Evolutionary conservation across 2,888 invertebrate species (phyloP).

Genomic region (Hedychridium roseum): DNA sequence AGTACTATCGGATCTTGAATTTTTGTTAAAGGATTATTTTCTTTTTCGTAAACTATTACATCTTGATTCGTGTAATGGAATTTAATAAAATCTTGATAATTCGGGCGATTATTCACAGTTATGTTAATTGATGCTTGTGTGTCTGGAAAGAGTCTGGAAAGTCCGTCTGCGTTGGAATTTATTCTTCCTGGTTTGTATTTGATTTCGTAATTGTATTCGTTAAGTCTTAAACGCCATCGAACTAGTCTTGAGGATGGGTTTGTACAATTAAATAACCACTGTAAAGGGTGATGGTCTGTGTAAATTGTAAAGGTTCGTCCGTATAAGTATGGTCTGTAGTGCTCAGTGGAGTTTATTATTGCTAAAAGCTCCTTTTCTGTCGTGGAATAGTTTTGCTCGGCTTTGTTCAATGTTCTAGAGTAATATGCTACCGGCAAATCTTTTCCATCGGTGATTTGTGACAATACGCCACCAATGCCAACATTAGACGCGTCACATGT

Average conservation of each 20-base stretch:
- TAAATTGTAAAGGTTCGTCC: no score
- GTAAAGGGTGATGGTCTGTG: no score
- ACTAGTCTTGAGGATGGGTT: slow-evolving; percentile 7
- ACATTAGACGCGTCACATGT: no score
- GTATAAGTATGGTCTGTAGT: no score
- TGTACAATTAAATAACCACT: no score
- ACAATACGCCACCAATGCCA: no score
- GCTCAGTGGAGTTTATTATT: no score
- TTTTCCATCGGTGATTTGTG: no score
- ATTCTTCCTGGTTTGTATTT: slow-evolving; percentile 8
- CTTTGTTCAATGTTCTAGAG: no score
- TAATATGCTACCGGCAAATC: no score
- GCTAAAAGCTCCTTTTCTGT: no score
- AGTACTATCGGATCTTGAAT: slow-evolving; percentile 5
- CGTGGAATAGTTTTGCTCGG: no score
- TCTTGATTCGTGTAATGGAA: slow-evolving; percentile 9
- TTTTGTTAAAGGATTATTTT: background rate
- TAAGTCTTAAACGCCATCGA: slow-evolving; percentile 10
- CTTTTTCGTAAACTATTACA: slow-evolving; percentile 1
- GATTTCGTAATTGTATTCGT: slow-evolving; percentile 14
- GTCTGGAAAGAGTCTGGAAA: background rate
- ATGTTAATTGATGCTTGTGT: background rate
- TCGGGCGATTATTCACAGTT: background rate
- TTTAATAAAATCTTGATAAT: slow-evolving; percentile 10
- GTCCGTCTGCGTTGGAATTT: slow-evolving; percentile 12